A percentile compares a stretch with the other conserved stretches of the same genome.
These are phyloP conservation scores for Neoascia interrupta DNA, from an alignment of 2,888 invertebrate genomes.

Conservation along the genomic window DNA sequence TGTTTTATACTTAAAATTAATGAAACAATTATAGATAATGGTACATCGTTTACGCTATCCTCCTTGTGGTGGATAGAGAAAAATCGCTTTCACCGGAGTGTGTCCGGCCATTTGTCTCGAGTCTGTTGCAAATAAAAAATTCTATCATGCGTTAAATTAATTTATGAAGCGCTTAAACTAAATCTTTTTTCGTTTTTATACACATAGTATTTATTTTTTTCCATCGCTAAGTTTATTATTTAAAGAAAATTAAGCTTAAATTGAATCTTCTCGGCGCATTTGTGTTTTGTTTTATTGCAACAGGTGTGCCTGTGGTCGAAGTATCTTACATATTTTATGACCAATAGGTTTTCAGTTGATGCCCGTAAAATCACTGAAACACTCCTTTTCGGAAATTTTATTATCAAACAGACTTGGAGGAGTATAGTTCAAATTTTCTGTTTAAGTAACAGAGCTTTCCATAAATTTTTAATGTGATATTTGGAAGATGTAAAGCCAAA, in stretches of 20 bases:
- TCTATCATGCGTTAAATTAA: slow-evolving; percentile 60
- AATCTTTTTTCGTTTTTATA: neutral
- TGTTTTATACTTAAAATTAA: slow-evolving; percentile 34
- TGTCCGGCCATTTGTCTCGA: too few species aligned
- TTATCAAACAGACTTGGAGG: slow-evolving; percentile 7
- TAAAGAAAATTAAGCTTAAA: slow-evolving; percentile 18
- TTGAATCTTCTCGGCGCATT: neutral
- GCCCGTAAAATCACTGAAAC: slow-evolving; percentile 43
- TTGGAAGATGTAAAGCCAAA: too few species aligned
- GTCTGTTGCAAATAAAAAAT: too few species aligned
- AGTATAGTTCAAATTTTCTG: too few species aligned
- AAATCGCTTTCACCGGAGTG: too few species aligned
- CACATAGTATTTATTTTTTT: too few species aligned
- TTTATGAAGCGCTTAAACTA: slow-evolving; percentile 23
- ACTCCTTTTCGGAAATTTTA: slow-evolving; percentile 38
- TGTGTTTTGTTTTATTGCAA: slow-evolving; percentile 32
- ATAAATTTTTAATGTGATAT: too few species aligned
- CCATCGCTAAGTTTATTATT: slow-evolving; percentile 6
- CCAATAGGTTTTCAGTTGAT: slow-evolving; percentile 32
- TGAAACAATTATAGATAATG: slow-evolving; percentile 51
- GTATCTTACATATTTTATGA: slow-evolving; percentile 23
- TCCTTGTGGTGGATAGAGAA: too few species aligned
- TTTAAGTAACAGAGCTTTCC: too few species aligned
- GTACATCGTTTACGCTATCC: too few species aligned
- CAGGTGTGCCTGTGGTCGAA: slow-evolving; percentile 52